Conservation (phyloP, 1,140 invertebrate genomes). For the Philopotamus ludificatus region DNA sequence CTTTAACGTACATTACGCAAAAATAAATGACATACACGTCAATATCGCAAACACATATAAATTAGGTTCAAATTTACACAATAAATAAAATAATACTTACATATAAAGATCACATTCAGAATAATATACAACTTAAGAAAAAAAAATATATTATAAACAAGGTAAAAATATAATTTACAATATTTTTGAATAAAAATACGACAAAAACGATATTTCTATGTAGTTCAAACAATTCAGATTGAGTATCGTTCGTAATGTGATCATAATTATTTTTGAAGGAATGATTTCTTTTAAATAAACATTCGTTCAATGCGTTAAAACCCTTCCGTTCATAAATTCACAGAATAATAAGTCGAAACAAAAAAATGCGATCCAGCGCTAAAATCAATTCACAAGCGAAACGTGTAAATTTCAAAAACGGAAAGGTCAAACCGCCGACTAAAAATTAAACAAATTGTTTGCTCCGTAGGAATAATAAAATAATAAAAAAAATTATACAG, state of each 20-base stretch:
- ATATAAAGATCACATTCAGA: constrained; percentile 17
- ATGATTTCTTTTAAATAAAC: neutral
- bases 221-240: neutral
- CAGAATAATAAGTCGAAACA: neutral
- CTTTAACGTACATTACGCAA: neutral
- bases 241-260: neutral
- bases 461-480: no score
- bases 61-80: neutral
- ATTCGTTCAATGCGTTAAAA: neutral
- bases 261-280: neutral
- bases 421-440: no score
- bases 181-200: neutral
- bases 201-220: neutral
- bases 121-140: constrained; percentile 21
- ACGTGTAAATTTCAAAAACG: no score
- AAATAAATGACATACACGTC: neutral
- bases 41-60: neutral
- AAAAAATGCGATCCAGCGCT: no score
- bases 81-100: neutral
- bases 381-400: no score
- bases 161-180: constrained; percentile 12
- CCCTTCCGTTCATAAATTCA: neutral
- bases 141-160: neutral
- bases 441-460: no score
- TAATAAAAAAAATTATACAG: no score